Evolutionary conservation across 2,113 vertebrate genomes (phyloP).

Genomic region (Coryphaenoides rupestris): DNA sequence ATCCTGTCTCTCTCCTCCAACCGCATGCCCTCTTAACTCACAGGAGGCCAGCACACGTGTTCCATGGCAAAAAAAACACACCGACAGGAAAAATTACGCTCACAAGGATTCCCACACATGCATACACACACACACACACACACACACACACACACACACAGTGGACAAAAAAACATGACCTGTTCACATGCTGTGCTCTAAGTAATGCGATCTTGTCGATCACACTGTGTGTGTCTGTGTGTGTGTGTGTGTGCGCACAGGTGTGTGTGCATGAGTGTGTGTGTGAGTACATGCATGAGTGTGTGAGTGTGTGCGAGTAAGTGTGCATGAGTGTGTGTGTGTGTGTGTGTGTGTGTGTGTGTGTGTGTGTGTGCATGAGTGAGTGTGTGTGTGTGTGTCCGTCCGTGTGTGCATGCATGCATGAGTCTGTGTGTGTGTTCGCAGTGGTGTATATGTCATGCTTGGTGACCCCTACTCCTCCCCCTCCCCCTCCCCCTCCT

Average conservation of each 20-base stretch:
- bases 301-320: neutral
- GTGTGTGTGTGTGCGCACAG: neutral
- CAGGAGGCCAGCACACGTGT: neutral
- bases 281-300: conserved; percentile 23
- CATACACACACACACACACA: conserved; percentile 1
- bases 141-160: conserved; percentile 3
- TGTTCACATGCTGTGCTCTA: conserved; percentile 26
- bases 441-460: conserved; percentile 1
- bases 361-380: conserved; percentile 28
- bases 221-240: conserved; percentile 15
- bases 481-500: neutral
- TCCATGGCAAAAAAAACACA: neutral
- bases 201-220: conserved; percentile 51
- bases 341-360: conserved; percentile 23
- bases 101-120: neutral
- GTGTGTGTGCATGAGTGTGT: conserved; percentile 21
- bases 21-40: neutral
- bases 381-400: conserved; percentile 1
- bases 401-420: neutral
- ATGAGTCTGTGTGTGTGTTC: neutral
- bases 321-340: conserved; percentile 4
- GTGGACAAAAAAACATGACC: too few relatives aligned
- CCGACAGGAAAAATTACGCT: too few relatives aligned
- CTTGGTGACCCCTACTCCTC: conserved; percentile 36
- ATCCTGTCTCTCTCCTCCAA: neutral